Evolutionary conservation across 2,113 vertebrate species (phyloP).

Genomic region (Recurvirostra avosetta): DNA sequence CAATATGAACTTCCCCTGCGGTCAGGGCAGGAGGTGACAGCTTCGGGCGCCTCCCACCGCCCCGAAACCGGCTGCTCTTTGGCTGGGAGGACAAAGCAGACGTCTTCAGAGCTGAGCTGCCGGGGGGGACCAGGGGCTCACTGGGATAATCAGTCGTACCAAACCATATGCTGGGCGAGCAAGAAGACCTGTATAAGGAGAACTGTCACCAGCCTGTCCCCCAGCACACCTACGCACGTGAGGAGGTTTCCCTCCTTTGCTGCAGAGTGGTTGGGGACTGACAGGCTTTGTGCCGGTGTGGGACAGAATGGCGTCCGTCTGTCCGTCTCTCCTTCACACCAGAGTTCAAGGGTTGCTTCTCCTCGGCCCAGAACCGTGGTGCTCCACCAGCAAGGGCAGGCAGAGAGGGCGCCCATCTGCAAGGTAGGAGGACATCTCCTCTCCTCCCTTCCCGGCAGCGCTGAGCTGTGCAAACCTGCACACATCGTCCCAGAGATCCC

Average conservation of each 20-base stretch:
- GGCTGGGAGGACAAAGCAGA: not conserved
- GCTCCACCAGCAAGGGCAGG: not conserved
- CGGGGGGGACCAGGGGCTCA: accelerated
- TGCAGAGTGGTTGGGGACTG: not conserved
- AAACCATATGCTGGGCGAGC: accelerated
- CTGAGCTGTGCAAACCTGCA: not conserved
- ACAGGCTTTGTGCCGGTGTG: not conserved
- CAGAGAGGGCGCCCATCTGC: not conserved
- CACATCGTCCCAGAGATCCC: accelerated
- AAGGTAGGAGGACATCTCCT: not conserved
- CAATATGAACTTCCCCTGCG: accelerated
- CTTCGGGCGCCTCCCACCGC: not conserved
- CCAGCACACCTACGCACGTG: accelerated
- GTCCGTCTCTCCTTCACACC: accelerated
- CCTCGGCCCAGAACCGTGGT: not conserved
- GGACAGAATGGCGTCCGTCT: not conserved
- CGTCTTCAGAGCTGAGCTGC: not conserved
- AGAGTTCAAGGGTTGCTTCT: not conserved
- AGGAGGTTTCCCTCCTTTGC: not conserved
- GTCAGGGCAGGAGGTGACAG: not conserved
- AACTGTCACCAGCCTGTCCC: not conserved
- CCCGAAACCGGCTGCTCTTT: not conserved
- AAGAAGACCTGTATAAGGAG: accelerated
- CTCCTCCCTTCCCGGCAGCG: not conserved
- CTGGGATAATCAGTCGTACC: accelerated